Base-by-base conservation (phyloP, 2,888 invertebrate genomes). In the Leptura quadrifasciata region DNA sequence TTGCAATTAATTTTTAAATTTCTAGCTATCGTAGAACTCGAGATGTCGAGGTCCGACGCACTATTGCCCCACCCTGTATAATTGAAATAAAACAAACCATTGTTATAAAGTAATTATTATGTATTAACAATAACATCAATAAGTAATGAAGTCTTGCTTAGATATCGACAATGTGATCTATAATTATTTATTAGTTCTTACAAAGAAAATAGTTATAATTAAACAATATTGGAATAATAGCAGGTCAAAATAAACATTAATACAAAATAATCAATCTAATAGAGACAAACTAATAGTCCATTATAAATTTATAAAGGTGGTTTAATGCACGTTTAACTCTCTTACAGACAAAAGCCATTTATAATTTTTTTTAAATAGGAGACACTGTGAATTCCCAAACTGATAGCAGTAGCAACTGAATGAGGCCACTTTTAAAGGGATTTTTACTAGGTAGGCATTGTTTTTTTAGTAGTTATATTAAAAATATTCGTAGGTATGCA, bases 41-140 rank as follows among this genome's bases (percentile, higher is more conserved):
- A n/a, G n/a, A n/a, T n/a, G n/a, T n/a, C n/a, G n/a, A n/a, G n/a
- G n/a, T n/a, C n/a, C n/a, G n/a, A n/a, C n/a, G n/a, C n/a, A n/a
- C n/a, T n/a, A n/a, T n/a, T n/a, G n/a, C n/a, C n/a, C n/a, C n/a
- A n/a, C 17, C 54, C 10, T 54, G 4, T 10, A 20, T 18, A 6
- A 57, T 21, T 20, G 31, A 35, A 35, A 35, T n/a, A 61, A 61
- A 61, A 61, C 2, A 31, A 27, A 61, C 18, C 0, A 9, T 63
- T 21, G 63, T 6, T 63, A 63, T 39, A 63, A 47, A 47, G n/a
- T 47, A 63, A 63, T 63, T 63, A 63, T 63, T 65, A 65, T 72
- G 55, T 74, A 61, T 69, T 57, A 74, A 74, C 74, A 69, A 74
- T 74, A 74, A 74, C 74, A 74, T 74, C 74, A 74, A 74, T 72